phyloP scores from a whole-genome alignment of 2,113 vertebrate species.

The Suncus etruscus region DNA sequence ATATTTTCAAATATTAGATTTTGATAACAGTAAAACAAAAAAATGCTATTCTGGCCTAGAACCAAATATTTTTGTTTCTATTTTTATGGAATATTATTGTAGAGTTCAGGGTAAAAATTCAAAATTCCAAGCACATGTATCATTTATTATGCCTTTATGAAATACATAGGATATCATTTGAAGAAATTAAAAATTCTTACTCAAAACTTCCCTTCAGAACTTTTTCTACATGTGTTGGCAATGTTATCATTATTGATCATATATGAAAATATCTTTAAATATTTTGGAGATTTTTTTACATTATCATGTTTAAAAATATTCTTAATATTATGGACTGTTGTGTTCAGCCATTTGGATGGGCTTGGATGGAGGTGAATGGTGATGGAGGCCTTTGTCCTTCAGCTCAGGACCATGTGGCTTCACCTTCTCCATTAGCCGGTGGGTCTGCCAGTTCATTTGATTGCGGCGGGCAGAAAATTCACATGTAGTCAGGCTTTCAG shows the following conservation, averaged over 20 bases:
- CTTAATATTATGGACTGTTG: slow-evolving; percentile 83
- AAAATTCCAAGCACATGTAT: background rate
- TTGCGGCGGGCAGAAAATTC: too few relatives aligned
- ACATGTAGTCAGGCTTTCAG: too few relatives aligned
- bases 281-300: slow-evolving; percentile 74
- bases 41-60: background rate
- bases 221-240: slow-evolving; percentile 2
- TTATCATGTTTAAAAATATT: slow-evolving; percentile 85
- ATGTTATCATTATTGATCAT: slow-evolving; percentile 29
- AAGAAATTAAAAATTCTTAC: slow-evolving; percentile 27
- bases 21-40: background rate
- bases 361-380: too few relatives aligned
- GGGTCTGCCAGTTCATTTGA: too few relatives aligned
- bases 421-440: too few relatives aligned
- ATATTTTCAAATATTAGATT: background rate
- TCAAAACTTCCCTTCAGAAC: background rate
- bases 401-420: too few relatives aligned
- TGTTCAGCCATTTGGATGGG: too few relatives aligned
- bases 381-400: too few relatives aligned
- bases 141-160: background rate
- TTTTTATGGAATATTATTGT: background rate
- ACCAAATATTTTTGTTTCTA: background rate
- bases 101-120: background rate
- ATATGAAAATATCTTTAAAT: slow-evolving; percentile 58
- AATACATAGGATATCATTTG: background rate